Evolutionary conservation across 2,113 vertebrate species (phyloP), one percentile per base, ranked within the genome.

Genomic region (Melanostigma gelatinosum): DNA sequence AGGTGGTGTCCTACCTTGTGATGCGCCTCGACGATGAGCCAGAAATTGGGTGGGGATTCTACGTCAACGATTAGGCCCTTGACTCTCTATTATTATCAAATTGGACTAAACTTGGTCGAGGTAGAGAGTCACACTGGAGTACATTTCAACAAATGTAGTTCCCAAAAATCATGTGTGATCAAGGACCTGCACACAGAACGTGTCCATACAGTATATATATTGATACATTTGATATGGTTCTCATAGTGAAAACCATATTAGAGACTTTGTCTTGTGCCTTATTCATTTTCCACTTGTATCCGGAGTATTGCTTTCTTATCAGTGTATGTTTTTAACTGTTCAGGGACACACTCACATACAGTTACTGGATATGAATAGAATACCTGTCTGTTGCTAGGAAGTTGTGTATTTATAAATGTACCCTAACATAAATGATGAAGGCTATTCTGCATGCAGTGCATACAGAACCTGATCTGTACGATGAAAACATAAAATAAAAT

Each of bases 1-100:
- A 98, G 93, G 93, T 97, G 16, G 93, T 97, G 57, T 97, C 98
- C 79, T 97, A 96, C 86, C 95, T 97, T 3, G 75, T 97, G 73
- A 93, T 98, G 22, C 96, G 91, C 73, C 92, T 97, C 77, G 96
- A 96, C 11, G 96, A 98, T 3, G 96, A 96, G 36, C 97, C 97
- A 1, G 97, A 96, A 50, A 92, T 98, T 0, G 97, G 98, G 18
- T 97, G 97, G 97, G 96, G 87, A 5, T 85, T 91, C 38, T 29
- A 91, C 1, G 0, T 86, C 29, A 77, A 91, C 0, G 89, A 94
- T 34, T 93, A 92, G 70, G 5, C 15, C 2, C 24, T 34, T 4
- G 6, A 11, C 24, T 1, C 1, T 40, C 42, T 15, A 1, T 22
- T 64, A 0, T 13, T 9, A 1, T 46, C 18, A 7, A 24, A 62